Percentiles rank a stretch among this genome's conserved stretches.
phyloP scores from a whole-genome alignment of 37 sponge, comb jelly and placozoan species.

The Bolinopsis microptera region DNA sequence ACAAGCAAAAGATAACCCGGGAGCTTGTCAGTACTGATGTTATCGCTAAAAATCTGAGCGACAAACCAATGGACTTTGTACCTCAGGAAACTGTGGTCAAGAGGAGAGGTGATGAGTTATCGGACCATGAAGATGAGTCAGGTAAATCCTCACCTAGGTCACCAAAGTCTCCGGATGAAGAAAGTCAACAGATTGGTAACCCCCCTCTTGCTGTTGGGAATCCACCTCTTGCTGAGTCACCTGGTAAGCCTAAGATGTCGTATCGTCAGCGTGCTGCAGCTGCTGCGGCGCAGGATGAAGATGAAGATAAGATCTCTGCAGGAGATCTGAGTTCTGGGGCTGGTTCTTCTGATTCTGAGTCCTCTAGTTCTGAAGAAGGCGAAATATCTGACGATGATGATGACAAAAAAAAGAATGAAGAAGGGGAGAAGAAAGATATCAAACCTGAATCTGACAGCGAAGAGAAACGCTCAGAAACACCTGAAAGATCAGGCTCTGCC shows the following conservation, averaged over 20 bases:
- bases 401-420: neutral
- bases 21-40: neutral
- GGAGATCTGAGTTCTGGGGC: neutral
- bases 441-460: neutral
- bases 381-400: conserved; percentile 15
- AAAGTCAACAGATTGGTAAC: neutral
- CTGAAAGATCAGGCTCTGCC: neutral
- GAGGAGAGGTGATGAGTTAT: neutral
- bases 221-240: conserved; percentile 27
- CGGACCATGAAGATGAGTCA: neutral
- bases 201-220: conserved; percentile 36
- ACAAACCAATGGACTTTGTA: conserved; percentile 43
- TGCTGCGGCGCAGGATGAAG: neutral
- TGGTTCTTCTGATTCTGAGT: neutral
- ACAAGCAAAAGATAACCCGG: neutral
- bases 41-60: conserved; percentile 26
- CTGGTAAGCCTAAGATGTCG: conserved; percentile 11
- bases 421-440: neutral
- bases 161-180: neutral
- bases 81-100: neutral
- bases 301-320: conserved; percentile 29
- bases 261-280: conserved; percentile 10
- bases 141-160: neutral
- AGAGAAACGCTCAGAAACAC: neutral
- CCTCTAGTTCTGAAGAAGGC: conserved; percentile 31